Evolutionary conservation across 2,113 vertebrate species (phyloP), one percentile per base, ranked within the genome.

Genomic region (Engystomops pustulosus): DNA sequence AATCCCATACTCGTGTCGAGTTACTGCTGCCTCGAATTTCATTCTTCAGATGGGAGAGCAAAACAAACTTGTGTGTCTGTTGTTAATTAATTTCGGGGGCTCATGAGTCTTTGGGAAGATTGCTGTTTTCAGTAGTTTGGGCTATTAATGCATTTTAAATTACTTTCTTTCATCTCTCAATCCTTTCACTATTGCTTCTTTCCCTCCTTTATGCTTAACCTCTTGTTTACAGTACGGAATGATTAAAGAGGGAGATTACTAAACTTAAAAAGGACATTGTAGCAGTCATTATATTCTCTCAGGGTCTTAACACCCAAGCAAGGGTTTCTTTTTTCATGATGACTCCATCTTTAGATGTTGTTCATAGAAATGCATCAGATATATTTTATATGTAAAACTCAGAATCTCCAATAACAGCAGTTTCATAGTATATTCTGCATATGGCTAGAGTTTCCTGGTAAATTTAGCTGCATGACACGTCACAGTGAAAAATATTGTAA

Each of bases 61-160:
- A 78, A 77, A 68, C 58, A 77, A 84, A 77, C 58, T 25, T 49
- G 20, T 68, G 62, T 5, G 72, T 32, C 72, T 78, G 72, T 77
- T 78, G 82, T 65, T 77, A 84, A 84, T 84, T 84, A 77, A 68
- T 78, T 84, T 77, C 34, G 60, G 60, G 60, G 45, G 20, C 82
- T 84, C 44, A 53, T 32, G 47, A 53, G 58, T 58, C 62, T 76
- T 75, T 76, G n/a, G 58, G 45, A 77, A 78, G 62, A 55, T 78
- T 68, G 58, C 55, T 44, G 62, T 84, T 78, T 78, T 68, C 38
- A 68, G 62, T 55, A 84, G 60, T 67, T 77, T 41, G 27, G 72
- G 32, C 72, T 65, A 84, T 84, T 84, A 84, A 84, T 69, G 72
- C 62, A 62, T 77, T 76, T 68, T 53, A 84, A 78, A 84, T 77